Evolutionary conservation across 2,888 invertebrate genomes (phyloP).

Genomic region (Troilus luridus): DNA sequence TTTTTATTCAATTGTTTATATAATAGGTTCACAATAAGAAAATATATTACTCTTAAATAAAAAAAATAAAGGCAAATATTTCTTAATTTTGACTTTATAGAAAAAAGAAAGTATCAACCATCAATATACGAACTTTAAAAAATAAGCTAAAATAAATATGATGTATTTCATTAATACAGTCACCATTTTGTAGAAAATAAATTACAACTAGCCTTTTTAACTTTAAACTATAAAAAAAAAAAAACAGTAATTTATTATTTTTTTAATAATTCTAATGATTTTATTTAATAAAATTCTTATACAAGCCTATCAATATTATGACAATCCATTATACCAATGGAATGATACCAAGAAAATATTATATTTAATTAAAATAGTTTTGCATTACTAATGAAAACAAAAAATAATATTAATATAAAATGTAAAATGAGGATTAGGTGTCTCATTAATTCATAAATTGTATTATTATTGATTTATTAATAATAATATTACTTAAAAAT

Average conservation of each 20-base stretch:
- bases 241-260: background rate
- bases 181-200: background rate
- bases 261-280: background rate
- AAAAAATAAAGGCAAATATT: background rate
- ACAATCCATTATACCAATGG: background rate
- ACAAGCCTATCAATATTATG: background rate
- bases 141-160: too few relatives aligned
- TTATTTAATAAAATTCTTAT: background rate
- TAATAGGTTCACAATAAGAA: background rate
- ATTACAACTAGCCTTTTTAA: background rate
- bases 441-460: too few relatives aligned
- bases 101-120: background rate
- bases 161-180: too few relatives aligned
- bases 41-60: background rate
- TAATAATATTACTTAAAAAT: too few relatives aligned
- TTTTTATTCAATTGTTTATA: background rate
- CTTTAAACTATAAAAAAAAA: background rate
- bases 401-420: too few relatives aligned
- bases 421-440: too few relatives aligned
- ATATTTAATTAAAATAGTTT: too few relatives aligned
- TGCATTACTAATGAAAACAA: too few relatives aligned
- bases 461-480: too few relatives aligned
- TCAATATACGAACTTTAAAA: background rate
- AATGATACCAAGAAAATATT: background rate
- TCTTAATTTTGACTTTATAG: background rate